Conservation (phyloP, 2,797 vertebrate species). For the Eidolon dupreanum region DNA sequence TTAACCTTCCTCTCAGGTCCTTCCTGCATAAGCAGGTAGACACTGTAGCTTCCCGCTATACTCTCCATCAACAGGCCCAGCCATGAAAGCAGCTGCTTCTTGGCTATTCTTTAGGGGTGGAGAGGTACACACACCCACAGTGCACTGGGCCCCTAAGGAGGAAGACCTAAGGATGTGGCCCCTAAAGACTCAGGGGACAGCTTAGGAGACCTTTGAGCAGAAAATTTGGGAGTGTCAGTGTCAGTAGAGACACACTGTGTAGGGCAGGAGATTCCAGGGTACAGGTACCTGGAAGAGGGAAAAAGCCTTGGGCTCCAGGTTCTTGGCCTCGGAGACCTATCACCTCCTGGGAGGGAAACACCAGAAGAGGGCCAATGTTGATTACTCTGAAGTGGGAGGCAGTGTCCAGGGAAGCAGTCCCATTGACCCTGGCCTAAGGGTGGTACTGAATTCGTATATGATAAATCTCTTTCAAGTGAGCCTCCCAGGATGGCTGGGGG, state of each 20-base stretch:
- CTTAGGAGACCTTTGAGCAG: background rate
- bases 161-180: background rate
- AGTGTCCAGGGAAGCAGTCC: background rate
- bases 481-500: background rate
- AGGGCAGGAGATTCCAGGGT: background rate
- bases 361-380: background rate
- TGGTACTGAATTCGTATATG: background rate
- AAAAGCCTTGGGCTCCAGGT: background rate
- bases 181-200: background rate
- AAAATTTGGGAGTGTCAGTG: background rate
- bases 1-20: background rate
- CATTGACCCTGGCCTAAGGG: background rate
- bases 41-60: background rate
- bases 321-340: background rate
- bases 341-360: accelerated
- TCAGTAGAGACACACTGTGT: background rate
- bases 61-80: background rate
- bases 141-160: background rate
- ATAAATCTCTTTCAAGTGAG: background rate
- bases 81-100: background rate
- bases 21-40: background rate
- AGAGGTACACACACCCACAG: background rate
- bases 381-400: background rate
- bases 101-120: background rate
- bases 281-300: background rate